Evolutionary conservation across 2,113 vertebrate species (phyloP).

Genomic region (Paradisaea rubra): DNA sequence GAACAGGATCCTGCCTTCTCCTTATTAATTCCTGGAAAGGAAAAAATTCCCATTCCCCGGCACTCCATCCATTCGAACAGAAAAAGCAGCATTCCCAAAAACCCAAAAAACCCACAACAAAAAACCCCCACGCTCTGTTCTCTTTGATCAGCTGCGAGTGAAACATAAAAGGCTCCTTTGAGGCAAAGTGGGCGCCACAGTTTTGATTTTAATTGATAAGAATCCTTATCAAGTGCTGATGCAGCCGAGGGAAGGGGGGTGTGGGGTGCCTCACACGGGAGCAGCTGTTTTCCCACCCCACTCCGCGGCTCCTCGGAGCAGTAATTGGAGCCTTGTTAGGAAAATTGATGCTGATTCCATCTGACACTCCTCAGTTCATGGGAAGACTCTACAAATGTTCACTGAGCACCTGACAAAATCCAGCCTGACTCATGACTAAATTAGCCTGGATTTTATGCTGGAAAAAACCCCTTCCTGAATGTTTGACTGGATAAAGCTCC

Average conservation of each 20-base stretch:
- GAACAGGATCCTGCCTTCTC: not conserved
- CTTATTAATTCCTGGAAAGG: not conserved
- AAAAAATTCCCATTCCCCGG: not conserved
- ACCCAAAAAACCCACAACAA: not conserved
- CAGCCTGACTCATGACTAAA: conserved; percentile 58
- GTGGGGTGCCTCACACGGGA: not conserved
- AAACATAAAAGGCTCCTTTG: not conserved
- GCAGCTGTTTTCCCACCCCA: conserved; percentile 23
- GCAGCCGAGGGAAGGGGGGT: not conserved
- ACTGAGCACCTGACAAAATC: conserved; percentile 56
- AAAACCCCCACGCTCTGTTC: rapidly evolving
- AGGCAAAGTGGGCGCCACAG: not conserved
- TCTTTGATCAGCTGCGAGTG: not conserved
- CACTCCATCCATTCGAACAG: not conserved
- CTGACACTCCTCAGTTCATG: conserved; percentile 12
- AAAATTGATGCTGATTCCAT: conserved; percentile 46
- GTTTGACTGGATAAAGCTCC: not conserved
- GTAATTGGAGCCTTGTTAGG: not conserved
- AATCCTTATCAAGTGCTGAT: not conserved
- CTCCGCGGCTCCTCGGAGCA: not conserved
- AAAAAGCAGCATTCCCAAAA: not conserved
- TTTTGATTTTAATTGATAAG: not conserved
- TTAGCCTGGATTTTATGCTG: conserved; percentile 40
- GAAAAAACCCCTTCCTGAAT: not conserved
- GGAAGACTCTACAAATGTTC: conserved; percentile 51